Base-by-base conservation (phyloP, 2,888 invertebrate species). In the Stenchaetothrips biformis region DNA sequence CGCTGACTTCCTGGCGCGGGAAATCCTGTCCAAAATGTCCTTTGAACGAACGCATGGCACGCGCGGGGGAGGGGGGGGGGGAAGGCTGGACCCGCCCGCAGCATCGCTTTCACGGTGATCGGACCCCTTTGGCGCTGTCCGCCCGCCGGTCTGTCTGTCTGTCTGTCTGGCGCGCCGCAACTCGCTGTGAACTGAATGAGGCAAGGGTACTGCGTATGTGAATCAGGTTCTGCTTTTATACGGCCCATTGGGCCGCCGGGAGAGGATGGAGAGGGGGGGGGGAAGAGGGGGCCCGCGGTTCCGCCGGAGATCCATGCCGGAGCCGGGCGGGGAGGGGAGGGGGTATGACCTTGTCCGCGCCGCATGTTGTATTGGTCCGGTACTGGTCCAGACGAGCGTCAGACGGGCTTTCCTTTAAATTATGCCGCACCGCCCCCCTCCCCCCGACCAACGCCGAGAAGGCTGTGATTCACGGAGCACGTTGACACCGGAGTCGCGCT, bases 221-320 rank as follows among this genome's bases (percentile, higher is more conserved):
- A 67, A 67, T 18, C 67, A 67, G 67, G 67, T 67, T 67, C 21
- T 67, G n/a, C 67, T 67, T 67, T 67, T 67, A 67, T 67, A 67
- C 21, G 67, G 9, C 67, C 67, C 67, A 37, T 37, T 37, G 37
- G 67, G 21, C n/a, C 18, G 67, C 18, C n/a, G 21, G n/a, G 62
- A 62, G 67, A 21, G 67, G 21, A n/a, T n/a, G 62, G 62, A 62
- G 62, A 62, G 67, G 21, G 67, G 21, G 21, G 21, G 21, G 21
- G 67, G n/a, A n/a, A 62, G n/a, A 62, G 62, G n/a, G 62, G 2
- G n/a, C n/a, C n/a, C 53, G 53, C 53, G 13, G 53, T 53, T 53
- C 18, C 18, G 53, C 53, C 16, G 53, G 18, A 53, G 16, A 53
- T 18, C 53, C 11, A 4, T 37, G 37, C 37, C 37, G 37, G 37